These are phyloP conservation scores for Omphaloscelis lunosa DNA, from an alignment of 2,888 invertebrate genomes.

Conservation along the genomic window DNA sequence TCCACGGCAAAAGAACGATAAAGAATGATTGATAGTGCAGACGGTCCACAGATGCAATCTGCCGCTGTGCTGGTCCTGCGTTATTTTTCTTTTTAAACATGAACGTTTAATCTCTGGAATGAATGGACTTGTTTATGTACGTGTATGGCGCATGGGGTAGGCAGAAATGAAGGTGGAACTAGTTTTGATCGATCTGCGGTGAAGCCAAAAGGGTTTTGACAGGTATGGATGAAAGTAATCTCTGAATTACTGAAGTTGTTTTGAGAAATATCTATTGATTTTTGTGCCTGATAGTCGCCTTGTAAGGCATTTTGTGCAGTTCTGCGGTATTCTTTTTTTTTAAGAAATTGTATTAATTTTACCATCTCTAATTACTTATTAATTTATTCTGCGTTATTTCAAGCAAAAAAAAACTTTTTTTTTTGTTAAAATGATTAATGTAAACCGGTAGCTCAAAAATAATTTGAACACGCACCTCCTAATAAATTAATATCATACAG, in stretches of 20 bases:
- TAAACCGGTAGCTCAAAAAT: constrained; percentile 15
- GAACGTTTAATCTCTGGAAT: constrained; percentile 69
- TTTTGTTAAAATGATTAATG: background rate
- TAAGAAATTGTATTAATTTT: background rate
- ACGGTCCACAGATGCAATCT: constrained; percentile 79
- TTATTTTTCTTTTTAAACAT: constrained; percentile 71
- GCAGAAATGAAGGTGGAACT: constrained; percentile 58
- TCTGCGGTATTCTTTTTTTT: too few species aligned
- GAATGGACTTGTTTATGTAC: constrained; percentile 69
- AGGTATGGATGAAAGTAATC: constrained; percentile 53
- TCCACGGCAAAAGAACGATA: constrained; percentile 88
- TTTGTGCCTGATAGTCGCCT: constrained; percentile 16
- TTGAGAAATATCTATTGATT: constrained; percentile 31
- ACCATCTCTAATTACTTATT: background rate
- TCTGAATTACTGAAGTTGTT: constrained; percentile 25
- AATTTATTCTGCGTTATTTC: background rate
- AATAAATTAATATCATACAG: constrained; percentile 56
- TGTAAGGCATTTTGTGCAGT: background rate
- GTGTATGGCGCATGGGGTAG: constrained; percentile 58
- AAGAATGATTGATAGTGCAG: constrained; percentile 87
- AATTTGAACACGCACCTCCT: constrained; percentile 14
- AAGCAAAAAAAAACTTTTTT: too few species aligned
- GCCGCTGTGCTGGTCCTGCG: constrained; percentile 65
- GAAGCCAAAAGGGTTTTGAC: constrained; percentile 56
- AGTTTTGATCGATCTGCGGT: constrained; percentile 64